Evolutionary conservation across 2,888 invertebrate genomes (phyloP), one percentile per base, ranked within the genome.

Genomic region (Aporophyla nigra): DNA sequence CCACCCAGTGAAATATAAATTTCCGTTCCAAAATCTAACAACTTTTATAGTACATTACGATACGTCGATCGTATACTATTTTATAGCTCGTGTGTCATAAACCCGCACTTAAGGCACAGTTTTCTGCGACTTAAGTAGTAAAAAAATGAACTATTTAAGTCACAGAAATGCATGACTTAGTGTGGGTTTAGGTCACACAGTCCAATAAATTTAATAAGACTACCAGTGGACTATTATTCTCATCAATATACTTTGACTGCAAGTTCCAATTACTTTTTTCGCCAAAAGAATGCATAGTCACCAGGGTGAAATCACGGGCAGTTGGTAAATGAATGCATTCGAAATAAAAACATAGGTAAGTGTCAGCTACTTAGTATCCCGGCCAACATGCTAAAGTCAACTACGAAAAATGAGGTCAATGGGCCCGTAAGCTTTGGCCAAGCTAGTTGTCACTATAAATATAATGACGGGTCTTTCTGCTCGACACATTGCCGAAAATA

Each of bases 331-430:
- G 27, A 62, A 40, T 6, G 9, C 51, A 27, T 72, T 33, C 24
- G 14, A 62, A 67, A 78, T 54, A 58, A 71, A 71, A 62, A 58
- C 24, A 43, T 33, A 51, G 14, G 14, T 67, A 56, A 81, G 27
- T 59, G 58, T 49, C 79, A 75, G 62, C 54, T 70, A n/a, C 54
- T 83, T 72, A 75, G 27, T 71, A 63, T 53, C 27, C 58, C 33
- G 51, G 14, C 49, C 62, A 59, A 72, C 70, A 61, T 53, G 62
- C 71, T 82, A 62, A 75, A 79, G 79, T 72, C 74, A 83, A 74
- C 78, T 61, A 63, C 58, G 46, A 68, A 75, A 82, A 83, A 79
- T 73, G 59, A 71, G 79, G 83, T 79, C 75, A 73, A 83, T 56
- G 69, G 67, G 70, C 21, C 51, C 33, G 59, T 75, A 67, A 83